Conservation (phyloP, 2,888 invertebrate genomes). For the Heliconius cydno region DNA sequence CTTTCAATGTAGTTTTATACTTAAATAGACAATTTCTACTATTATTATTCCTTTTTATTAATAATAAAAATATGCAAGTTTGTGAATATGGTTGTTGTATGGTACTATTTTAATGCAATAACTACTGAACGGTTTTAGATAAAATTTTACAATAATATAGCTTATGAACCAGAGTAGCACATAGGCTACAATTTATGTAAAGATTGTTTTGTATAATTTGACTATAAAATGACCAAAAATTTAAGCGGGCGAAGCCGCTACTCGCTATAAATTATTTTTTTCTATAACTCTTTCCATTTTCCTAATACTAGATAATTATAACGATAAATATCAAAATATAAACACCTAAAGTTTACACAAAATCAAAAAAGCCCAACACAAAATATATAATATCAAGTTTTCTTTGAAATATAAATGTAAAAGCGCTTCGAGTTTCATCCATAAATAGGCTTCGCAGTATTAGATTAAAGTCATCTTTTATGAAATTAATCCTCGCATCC, state of each 20-base stretch:
- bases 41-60: too few species aligned
- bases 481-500: conserved; percentile 47
- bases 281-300: not conserved
- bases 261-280: not conserved
- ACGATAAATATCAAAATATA: not conserved
- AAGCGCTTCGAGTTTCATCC: conserved; percentile 42
- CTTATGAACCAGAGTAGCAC: too few species aligned
- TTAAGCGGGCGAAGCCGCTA: too few species aligned
- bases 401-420: conserved; percentile 38
- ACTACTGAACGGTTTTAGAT: too few species aligned
- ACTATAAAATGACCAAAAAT: too few species aligned
- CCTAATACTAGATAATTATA: not conserved
- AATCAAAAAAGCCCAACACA: not conserved
- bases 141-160: too few species aligned
- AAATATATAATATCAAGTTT: conserved; percentile 20
- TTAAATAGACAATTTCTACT: not conserved
- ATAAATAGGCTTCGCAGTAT: conserved; percentile 45
- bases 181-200: too few species aligned
- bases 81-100: too few species aligned
- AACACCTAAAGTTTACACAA: not conserved
- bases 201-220: too few species aligned
- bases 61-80: too few species aligned
- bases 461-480: conserved; percentile 48
- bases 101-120: too few species aligned
- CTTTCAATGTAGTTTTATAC: not conserved